These are phyloP conservation scores for Empidonax alnorum DNA, from an alignment of 2,113 vertebrate genomes.

Conservation along the genomic window DNA sequence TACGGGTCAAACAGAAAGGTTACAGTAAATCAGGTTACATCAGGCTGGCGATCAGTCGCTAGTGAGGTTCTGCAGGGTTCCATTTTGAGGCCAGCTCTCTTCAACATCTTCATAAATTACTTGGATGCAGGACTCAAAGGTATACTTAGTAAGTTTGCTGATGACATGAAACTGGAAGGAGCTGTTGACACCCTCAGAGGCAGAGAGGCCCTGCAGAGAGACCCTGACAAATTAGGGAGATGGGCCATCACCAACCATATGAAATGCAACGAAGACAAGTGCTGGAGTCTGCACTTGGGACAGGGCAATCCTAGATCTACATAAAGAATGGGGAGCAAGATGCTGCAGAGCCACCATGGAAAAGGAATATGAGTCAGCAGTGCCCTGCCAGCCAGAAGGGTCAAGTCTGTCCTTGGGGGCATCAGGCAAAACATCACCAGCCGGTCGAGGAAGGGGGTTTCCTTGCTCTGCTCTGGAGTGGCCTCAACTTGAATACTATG, in stretches of 20 bases:
- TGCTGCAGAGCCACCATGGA: background rate
- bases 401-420: accelerated
- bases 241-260: background rate
- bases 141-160: background rate
- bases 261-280: background rate
- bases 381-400: background rate
- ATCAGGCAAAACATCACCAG: background rate
- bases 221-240: background rate
- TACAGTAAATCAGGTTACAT: background rate
- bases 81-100: background rate
- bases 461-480: accelerated
- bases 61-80: background rate
- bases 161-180: background rate
- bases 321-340: background rate
- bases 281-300: background rate
- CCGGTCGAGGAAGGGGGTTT: accelerated
- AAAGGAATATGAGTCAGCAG: background rate
- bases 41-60: background rate
- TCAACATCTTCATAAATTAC: background rate
- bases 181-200: background rate
- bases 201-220: background rate
- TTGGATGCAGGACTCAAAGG: background rate
- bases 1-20: background rate
- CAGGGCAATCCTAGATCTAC: background rate
- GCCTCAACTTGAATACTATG: background rate